Base-by-base conservation (phyloP, 2,113 vertebrate genomes). In the Sceloporus tristichus region DNA sequence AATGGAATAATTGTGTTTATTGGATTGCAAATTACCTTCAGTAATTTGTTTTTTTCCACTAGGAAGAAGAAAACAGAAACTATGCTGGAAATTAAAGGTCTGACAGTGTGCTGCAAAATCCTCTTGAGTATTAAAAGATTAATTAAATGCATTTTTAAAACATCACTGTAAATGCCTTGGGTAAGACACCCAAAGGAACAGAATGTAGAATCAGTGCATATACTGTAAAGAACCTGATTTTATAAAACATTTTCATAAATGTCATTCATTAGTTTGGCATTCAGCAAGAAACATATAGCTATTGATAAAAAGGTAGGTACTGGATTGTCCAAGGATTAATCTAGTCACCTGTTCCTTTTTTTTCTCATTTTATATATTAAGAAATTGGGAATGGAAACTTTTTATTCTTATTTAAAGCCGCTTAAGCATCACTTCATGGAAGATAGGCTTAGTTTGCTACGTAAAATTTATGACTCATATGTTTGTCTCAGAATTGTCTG, bases 71-170 rank as follows among this genome's bases (percentile, higher is more conserved):
- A 90, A 93, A 84, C 4, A 87, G 42, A 27, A 87, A 80, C 23
- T 84, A 59, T 89, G 81, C 74, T 91, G 53, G 16, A 92, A 94
- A 89, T 91, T 91, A 94, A 93, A 94, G 89, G 38, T 92, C 90
- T 93, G 9, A 11, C 80, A 91, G 8, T 70, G 29, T 56, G 73
- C 65, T 84, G n/a, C 53, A 88, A 34, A 92, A 85, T 86, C 88
- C 42, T 82, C 83, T 87, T 54, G 11, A 90, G 88, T 93, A 91
- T 34, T 87, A 82, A 84, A 82, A 94, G 59, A 90, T 87, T 91
- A 93, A 94, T 94, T 92, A 89, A 91, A 91, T 70, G 79, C 10
- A 75, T 91, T 4, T 0, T 4, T 0, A 88, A 89, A 92, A 91
- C 89, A 85, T 3, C 38, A 84, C 91, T 91, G 77, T 86, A 95